phyloP scores from a whole-genome alignment of 2,797 vertebrate species.

The Sphenopsis melanotis region DNA sequence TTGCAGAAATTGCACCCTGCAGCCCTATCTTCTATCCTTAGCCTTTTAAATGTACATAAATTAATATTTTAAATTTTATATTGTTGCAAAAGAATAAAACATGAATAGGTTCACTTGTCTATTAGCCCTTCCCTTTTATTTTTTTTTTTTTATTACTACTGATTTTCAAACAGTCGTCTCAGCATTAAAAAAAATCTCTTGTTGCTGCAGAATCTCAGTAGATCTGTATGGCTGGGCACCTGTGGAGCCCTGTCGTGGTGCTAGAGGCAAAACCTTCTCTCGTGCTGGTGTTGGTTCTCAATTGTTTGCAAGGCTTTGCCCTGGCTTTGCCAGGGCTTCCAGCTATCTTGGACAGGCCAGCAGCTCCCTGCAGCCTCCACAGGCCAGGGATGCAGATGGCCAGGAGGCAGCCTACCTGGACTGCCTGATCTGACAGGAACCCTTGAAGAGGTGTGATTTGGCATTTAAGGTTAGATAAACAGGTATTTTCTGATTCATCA shows the following conservation, averaged over 20 bases:
- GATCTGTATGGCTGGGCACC: neutral
- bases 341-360: neutral
- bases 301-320: neutral
- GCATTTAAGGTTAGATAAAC: slow-evolving; percentile 11
- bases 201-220: neutral
- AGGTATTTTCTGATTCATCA: neutral
- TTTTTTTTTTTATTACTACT: neutral
- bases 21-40: slow-evolving; percentile 4
- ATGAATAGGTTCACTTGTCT: slow-evolving; percentile 3
- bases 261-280: neutral
- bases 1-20: slow-evolving; percentile 30
- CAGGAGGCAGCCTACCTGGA: neutral
- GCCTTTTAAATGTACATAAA: slow-evolving; percentile 62
- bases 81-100: slow-evolving; percentile 61
- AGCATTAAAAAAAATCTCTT: neutral
- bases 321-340: neutral
- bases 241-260: neutral
- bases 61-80: slow-evolving; percentile 61
- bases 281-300: neutral
- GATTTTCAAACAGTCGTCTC: neutral
- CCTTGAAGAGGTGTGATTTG: slow-evolving; percentile 24
- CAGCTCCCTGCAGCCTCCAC: neutral
- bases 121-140: neutral
- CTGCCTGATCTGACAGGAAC: neutral
- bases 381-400: neutral